Evolutionary conservation across 2,113 vertebrate species (phyloP).

Genomic region (Hemibagrus wyckioides): DNA sequence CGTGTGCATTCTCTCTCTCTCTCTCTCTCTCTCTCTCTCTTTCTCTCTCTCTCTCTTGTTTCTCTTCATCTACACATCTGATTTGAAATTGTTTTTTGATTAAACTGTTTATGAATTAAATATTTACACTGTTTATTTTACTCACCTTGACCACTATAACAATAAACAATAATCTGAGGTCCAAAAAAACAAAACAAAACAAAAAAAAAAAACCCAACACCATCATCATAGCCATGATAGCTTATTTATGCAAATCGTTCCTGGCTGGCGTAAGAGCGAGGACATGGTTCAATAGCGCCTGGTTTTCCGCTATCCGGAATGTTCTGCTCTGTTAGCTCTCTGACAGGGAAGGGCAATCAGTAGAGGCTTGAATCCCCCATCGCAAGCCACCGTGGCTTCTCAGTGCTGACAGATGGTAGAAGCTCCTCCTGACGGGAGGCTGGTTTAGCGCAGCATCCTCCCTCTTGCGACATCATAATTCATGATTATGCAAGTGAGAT

Average conservation of each 20-base stretch:
- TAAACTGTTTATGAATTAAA: background rate
- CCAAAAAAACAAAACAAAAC: conserved; percentile 30
- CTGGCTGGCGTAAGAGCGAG: conserved; percentile 47
- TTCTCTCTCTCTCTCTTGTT: background rate
- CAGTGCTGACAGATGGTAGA: conserved; percentile 71
- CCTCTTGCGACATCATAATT: conserved; percentile 57
- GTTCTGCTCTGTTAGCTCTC: conserved; percentile 65
- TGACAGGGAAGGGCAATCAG: conserved; percentile 66
- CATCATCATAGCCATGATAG: conserved; percentile 57
- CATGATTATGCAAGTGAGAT: conserved; percentile 54
- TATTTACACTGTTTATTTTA: conserved; percentile 30
- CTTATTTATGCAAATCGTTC: conserved; percentile 65
- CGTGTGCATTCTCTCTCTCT: background rate
- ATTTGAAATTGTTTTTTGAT: conserved; percentile 2
- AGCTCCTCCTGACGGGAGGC: conserved; percentile 58
- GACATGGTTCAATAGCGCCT: conserved; percentile 57
- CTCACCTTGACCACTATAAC: conserved; percentile 45
- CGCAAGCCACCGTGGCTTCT: conserved; percentile 66
- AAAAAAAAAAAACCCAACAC: conserved; percentile 21
- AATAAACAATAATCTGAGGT: conserved; percentile 60
- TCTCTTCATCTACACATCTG: background rate
- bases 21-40: background rate
- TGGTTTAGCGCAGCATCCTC: conserved; percentile 20
- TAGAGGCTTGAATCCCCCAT: conserved; percentile 59
- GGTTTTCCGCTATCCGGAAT: conserved; percentile 55